A percentile compares a stretch with the other conserved stretches of the same genome.
Evolutionary conservation across 2,888 invertebrate species (phyloP).

Genomic region (Phengaris arion): DNA sequence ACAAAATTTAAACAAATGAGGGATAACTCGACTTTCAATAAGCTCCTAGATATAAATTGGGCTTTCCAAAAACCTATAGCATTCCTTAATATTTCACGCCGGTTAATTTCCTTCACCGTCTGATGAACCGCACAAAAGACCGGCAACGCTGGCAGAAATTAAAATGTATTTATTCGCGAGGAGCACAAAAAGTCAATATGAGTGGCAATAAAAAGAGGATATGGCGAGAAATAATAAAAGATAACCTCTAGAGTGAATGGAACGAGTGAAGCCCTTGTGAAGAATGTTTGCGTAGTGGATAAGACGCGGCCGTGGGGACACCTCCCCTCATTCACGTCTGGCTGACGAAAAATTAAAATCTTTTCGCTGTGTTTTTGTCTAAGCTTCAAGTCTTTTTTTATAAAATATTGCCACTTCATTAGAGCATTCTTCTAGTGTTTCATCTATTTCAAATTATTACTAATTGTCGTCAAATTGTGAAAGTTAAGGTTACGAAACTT

Average conservation of each 20-base stretch:
- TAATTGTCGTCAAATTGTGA: too few relatives aligned
- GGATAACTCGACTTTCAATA: neutral
- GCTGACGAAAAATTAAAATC: constrained; percentile 66
- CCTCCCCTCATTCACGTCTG: constrained; percentile 46
- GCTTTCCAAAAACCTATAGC: constrained; percentile 40
- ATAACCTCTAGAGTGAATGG: constrained; percentile 77
- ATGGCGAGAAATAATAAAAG: constrained; percentile 61
- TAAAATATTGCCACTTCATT: too few relatives aligned
- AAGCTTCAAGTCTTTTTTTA: neutral
- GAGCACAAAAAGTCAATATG: constrained; percentile 79
- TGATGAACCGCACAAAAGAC: constrained; percentile 65
- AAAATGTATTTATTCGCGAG: constrained; percentile 78
- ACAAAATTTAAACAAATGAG: too few relatives aligned
- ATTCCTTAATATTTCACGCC: constrained; percentile 53
- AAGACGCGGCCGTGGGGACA: constrained; percentile 74
- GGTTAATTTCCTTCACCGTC: constrained; percentile 64
- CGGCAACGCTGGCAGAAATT: constrained; percentile 69
- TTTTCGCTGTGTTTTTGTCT: constrained; percentile 54
- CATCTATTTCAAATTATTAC: too few relatives aligned
- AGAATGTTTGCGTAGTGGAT: constrained; percentile 78
- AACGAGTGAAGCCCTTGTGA: constrained; percentile 71
- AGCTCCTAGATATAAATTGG: neutral
- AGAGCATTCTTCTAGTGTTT: too few relatives aligned
- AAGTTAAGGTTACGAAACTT: too few relatives aligned
- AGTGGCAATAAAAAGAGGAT: constrained; percentile 56